phyloP scores from a whole-genome alignment of 2,797 vertebrate species.

The Crenichthys baileyi region DNA sequence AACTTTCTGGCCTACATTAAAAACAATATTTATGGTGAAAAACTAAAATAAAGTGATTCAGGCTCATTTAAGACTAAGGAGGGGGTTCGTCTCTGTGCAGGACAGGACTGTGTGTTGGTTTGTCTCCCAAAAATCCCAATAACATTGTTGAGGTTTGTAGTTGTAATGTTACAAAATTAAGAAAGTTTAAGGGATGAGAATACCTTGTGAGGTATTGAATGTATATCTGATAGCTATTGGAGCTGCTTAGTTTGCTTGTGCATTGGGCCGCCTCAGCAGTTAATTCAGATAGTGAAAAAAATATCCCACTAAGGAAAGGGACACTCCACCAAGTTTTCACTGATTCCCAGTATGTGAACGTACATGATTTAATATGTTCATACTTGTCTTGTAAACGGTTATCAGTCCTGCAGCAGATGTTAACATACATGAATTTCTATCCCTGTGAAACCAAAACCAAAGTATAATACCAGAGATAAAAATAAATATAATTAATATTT shows the following conservation, averaged over 20 bases:
- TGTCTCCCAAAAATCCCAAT: background rate
- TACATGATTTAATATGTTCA: background rate
- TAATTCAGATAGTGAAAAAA: background rate
- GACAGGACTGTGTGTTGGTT: background rate
- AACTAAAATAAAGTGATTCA: background rate
- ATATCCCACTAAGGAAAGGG: background rate
- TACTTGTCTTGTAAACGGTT: background rate
- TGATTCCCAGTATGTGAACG: background rate
- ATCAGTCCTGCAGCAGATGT: background rate
- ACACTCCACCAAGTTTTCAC: background rate
- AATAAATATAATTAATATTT: background rate
- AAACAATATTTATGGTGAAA: background rate
- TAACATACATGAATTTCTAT: background rate
- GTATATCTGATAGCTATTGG: background rate
- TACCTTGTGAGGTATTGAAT: background rate
- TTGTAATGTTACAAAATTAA: background rate
- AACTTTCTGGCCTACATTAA: background rate
- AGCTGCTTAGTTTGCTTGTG: background rate
- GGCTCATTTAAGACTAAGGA: background rate
- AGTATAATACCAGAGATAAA: background rate
- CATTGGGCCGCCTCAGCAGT: too few relatives aligned
- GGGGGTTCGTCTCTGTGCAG: background rate
- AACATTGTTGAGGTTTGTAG: background rate
- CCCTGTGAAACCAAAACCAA: background rate
- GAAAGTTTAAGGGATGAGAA: background rate